phyloP scores from a whole-genome alignment of 2,888 invertebrate species.

The Mantis religiosa region DNA sequence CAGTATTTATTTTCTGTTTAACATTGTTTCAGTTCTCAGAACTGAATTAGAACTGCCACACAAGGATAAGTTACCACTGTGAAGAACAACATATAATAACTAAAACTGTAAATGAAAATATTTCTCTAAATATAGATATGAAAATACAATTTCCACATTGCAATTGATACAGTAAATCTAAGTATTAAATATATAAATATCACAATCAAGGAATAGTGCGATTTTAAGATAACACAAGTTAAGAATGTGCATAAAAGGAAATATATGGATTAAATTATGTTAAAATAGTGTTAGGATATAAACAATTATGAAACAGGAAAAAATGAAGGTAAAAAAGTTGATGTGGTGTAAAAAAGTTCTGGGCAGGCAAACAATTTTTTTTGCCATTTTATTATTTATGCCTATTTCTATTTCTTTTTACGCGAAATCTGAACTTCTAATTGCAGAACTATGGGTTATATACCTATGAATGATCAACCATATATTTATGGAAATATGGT shows the following conservation, averaged over 20 bases:
- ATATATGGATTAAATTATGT: too few relatives aligned
- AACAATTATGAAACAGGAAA: too few relatives aligned
- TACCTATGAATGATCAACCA: too few relatives aligned
- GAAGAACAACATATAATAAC: not conserved
- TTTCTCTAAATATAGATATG: not conserved
- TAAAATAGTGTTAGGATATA: too few relatives aligned
- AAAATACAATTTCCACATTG: not conserved
- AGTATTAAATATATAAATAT: not conserved
- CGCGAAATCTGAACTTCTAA: too few relatives aligned
- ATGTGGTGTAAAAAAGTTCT: not conserved
- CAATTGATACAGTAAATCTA: not conserved
- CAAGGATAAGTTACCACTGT: not conserved
- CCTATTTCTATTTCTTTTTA: too few relatives aligned
- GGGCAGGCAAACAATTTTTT: not conserved
- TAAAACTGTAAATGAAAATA: not conserved
- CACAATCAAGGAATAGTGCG: not conserved
- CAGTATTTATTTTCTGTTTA: too few relatives aligned
- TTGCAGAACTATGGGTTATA: too few relatives aligned
- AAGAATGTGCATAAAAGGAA: too few relatives aligned
- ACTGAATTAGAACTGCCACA: not conserved
- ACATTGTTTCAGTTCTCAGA: not conserved
- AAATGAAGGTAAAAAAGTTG: not conserved
- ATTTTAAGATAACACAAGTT: not conserved
- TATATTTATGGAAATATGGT: too few relatives aligned
- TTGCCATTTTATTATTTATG: not conserved